Conservation (phyloP, 2,888 invertebrate species). For the Apodemia hepburni region DNA sequence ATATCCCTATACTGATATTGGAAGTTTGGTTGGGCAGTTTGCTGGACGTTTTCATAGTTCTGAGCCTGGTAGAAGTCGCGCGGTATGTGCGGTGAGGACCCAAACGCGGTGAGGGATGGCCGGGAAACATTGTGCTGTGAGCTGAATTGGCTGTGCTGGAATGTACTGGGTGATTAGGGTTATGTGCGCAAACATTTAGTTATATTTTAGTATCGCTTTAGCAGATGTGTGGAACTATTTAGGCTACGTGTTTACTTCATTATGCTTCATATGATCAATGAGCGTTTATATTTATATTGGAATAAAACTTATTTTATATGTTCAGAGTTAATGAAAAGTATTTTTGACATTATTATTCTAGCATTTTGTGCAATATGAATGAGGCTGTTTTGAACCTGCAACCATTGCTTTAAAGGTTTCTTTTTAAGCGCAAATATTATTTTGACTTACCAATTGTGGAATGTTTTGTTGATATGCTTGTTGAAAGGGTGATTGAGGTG, state of each 20-base stretch:
- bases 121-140: conserved; percentile 76
- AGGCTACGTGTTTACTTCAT: background rate
- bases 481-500: conserved; percentile 71
- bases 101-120: conserved; percentile 50
- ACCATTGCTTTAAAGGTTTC: background rate
- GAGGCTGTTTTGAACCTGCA: background rate
- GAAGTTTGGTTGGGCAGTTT: conserved; percentile 38
- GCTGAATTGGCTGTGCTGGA: conserved; percentile 78
- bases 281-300: background rate
- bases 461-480: conserved; percentile 69
- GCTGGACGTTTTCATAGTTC: conserved; percentile 30
- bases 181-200: conserved; percentile 23
- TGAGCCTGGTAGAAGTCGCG: conserved; percentile 34
- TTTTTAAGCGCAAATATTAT: conserved; percentile 2
- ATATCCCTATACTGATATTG: conserved; percentile 51
- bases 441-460: conserved; percentile 72
- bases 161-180: conserved; percentile 31
- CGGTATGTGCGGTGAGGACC: conserved; percentile 74
- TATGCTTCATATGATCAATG: background rate
- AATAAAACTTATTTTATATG: background rate
- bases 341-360: background rate
- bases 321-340: background rate
- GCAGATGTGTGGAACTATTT: background rate
- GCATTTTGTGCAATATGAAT: background rate
- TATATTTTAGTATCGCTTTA: conserved; percentile 11